A percentile compares a stretch with the other conserved stretches of the same genome.
Conservation (phyloP, 2,888 invertebrate genomes). For the Cephus nigrinus region DNA sequence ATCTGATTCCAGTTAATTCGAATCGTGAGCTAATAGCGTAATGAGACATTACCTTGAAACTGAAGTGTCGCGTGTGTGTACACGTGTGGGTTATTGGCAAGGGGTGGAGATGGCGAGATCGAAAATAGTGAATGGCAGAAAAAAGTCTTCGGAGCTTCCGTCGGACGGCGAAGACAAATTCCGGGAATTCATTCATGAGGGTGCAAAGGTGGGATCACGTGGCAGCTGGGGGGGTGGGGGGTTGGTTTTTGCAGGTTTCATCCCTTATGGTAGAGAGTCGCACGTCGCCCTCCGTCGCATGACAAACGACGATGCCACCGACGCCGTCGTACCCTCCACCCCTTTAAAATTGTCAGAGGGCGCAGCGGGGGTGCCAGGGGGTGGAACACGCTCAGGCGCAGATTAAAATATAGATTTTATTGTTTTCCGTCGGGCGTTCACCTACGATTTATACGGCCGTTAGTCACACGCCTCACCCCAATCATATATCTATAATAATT, state of each 20-base stretch:
- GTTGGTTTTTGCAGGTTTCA: conserved; percentile 46
- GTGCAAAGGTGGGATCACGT: conserved; percentile 27
- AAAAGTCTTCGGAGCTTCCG: not conserved
- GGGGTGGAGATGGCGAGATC: not conserved
- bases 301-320: conserved; percentile 51
- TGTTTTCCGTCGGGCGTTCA: conserved; percentile 52
- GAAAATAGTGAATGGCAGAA: not conserved
- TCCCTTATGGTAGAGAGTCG: conserved; percentile 25
- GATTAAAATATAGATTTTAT: conserved; percentile 64
- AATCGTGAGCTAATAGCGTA: not conserved
- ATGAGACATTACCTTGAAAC: not conserved
- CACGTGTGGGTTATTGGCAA: not conserved
- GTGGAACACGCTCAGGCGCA: conserved; percentile 37
- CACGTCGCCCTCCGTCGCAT: conserved; percentile 32
- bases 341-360: conserved; percentile 24
- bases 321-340: conserved; percentile 12
- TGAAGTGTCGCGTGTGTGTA: not conserved
- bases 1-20: not conserved
- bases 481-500: conserved; percentile 40
- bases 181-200: conserved; percentile 40
- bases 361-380: conserved; percentile 20
- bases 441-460: conserved; percentile 54
- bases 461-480: conserved; percentile 47
- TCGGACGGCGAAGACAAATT: conserved; percentile 32
- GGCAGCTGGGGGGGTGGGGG: conserved; percentile 16